A percentile compares a stretch with the other conserved stretches of the same genome.
phyloP scores from a whole-genome alignment of 2,888 invertebrate species.

The Andrena marginata region DNA sequence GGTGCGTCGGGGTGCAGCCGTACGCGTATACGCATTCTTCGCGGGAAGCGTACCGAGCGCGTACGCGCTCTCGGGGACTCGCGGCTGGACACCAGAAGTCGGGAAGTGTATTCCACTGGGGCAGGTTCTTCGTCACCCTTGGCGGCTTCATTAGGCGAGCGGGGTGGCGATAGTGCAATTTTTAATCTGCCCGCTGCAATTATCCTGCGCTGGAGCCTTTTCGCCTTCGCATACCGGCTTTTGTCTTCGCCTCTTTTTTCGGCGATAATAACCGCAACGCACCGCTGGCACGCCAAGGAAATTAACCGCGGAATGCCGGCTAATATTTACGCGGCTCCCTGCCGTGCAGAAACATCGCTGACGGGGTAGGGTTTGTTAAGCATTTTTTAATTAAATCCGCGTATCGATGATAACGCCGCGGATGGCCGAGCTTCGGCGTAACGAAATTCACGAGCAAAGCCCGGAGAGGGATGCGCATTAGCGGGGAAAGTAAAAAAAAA shows the following conservation, averaged over 20 bases:
- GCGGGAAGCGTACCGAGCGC: background rate
- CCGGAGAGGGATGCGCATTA: constrained; percentile 32
- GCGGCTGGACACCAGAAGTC: constrained; percentile 2
- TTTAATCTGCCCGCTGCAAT: constrained; percentile 71
- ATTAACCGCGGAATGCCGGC: constrained; percentile 81
- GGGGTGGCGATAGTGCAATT: constrained; percentile 57
- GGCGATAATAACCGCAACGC: constrained; percentile 53
- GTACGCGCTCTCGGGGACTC: constrained; percentile 1
- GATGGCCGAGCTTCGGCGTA: constrained; percentile 17
- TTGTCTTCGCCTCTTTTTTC: constrained; percentile 49
- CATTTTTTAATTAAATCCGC: constrained; percentile 80
- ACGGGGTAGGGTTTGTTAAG: constrained; percentile 69
- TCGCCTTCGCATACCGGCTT: constrained; percentile 6
- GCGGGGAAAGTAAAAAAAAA: constrained; percentile 26
- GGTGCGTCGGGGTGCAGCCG: constrained; percentile 28
- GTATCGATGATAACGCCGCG: constrained; percentile 68
- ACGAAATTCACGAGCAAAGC: constrained; percentile 39
- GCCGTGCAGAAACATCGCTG: constrained; percentile 34
- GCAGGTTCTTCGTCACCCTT: background rate
- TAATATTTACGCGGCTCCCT: constrained; percentile 74
- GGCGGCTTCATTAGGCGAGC: constrained; percentile 48
- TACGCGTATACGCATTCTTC: constrained; percentile 42
- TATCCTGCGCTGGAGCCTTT: constrained; percentile 26
- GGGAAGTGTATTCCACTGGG: constrained; percentile 16
- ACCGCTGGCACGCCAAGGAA: constrained; percentile 73